A percentile compares a stretch with the other conserved stretches of the same genome.
These are phyloP conservation scores for Caenorhabditis panamensis DNA, from an alignment of 2,888 invertebrate genomes.

Conservation along the genomic window DNA sequence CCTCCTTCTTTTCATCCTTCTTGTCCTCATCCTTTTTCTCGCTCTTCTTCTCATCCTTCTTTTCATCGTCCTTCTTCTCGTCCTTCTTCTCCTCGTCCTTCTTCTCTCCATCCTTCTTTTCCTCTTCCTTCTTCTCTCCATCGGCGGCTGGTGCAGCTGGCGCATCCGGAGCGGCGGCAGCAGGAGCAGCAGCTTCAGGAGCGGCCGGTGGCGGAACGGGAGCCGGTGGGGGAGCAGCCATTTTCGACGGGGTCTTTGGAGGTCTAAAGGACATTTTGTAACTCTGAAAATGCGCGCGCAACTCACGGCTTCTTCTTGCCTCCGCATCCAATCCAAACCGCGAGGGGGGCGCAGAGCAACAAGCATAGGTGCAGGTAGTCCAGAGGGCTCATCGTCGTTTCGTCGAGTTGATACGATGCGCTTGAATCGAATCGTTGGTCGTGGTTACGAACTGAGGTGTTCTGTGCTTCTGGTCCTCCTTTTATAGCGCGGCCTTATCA, in stretches of 20 bases:
- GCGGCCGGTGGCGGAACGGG: conserved; percentile 1
- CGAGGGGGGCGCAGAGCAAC: conserved; percentile 28
- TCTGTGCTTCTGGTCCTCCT: background rate
- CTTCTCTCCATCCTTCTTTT: conserved; percentile 27
- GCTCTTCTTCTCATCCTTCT: conserved; percentile 34
- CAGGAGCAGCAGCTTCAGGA: conserved; percentile 14
- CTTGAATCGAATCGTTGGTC: background rate
- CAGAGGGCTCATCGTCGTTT: conserved; percentile 40
- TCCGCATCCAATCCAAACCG: conserved; percentile 28
- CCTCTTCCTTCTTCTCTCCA: conserved; percentile 31
- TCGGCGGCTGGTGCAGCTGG: conserved; percentile 20
- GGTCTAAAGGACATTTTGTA: conserved; percentile 8
- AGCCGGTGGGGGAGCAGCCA: conserved; percentile 11
- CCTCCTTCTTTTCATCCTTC: conserved; percentile 14
- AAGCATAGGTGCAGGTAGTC: conserved; percentile 39
- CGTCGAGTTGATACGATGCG: conserved; percentile 3
- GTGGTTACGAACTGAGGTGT: background rate
- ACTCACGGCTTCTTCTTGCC: conserved; percentile 53
- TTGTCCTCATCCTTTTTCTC: conserved; percentile 14
- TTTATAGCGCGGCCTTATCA: no score
- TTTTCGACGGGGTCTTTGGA: conserved; percentile 29
- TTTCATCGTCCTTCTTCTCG: conserved; percentile 1
- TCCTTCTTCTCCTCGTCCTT: conserved; percentile 29
- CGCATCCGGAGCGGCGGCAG: conserved; percentile 18
- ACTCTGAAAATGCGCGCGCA: background rate